phyloP scores from a whole-genome alignment of 64 coral and sea anemone genomes.

The Montipora efflorescens region DNA sequence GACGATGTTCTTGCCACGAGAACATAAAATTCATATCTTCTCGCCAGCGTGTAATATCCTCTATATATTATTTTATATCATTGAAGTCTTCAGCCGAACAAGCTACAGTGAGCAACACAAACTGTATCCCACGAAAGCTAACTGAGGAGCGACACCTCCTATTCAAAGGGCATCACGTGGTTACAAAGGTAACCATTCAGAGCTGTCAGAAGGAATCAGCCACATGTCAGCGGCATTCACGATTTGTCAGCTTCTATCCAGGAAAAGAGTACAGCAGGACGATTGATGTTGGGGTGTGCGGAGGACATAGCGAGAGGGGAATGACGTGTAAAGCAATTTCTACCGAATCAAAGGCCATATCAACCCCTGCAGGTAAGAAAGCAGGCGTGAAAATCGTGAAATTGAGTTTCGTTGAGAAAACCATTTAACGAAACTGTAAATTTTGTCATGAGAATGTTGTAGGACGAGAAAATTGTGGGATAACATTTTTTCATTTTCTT shows the following conservation, averaged over 20 bases:
- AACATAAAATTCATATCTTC: too few relatives aligned
- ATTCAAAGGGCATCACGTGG: background rate
- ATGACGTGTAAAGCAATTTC: background rate
- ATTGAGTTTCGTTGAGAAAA: too few relatives aligned
- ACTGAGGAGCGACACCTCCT: constrained; percentile 6
- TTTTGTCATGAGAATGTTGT: too few relatives aligned
- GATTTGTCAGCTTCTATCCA: background rate
- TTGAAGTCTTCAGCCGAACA: background rate
- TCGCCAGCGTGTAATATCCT: too few relatives aligned
- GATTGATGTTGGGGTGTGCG: constrained; percentile 19
- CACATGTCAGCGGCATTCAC: background rate
- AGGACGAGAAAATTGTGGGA: too few relatives aligned
- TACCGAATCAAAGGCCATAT: background rate
- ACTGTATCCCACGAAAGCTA: background rate
- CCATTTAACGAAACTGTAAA: too few relatives aligned
- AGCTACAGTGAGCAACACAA: background rate
- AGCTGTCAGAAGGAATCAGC: background rate
- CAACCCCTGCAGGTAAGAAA: background rate
- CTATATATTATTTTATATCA: too few relatives aligned
- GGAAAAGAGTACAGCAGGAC: background rate
- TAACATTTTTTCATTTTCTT: too few relatives aligned
- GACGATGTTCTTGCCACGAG: too few relatives aligned
- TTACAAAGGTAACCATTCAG: background rate
- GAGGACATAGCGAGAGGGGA: background rate
- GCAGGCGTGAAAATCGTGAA: too few relatives aligned